A percentile compares a stretch with the other conserved stretches of the same genome.
phyloP scores from a whole-genome alignment of 2,888 invertebrate genomes.

The Kryphioiulus occultus region DNA sequence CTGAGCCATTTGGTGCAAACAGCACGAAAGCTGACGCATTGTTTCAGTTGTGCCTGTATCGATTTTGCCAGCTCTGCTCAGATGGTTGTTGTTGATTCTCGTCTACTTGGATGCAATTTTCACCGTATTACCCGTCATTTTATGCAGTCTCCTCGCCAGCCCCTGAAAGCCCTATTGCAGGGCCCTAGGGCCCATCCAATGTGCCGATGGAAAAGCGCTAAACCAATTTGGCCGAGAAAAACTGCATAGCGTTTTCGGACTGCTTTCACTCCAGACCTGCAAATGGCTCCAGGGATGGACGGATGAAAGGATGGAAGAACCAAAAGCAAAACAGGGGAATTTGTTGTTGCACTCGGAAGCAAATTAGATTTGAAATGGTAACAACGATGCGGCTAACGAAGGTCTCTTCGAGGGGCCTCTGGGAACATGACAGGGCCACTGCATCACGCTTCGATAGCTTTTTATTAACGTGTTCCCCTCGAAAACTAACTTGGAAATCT shows the following conservation, averaged over 20 bases:
- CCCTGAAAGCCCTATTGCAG: not conserved
- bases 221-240: not conserved
- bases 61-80: not conserved
- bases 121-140: conserved; percentile 20
- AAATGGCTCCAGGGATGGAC: not conserved
- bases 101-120: not conserved
- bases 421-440: not conserved
- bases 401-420: not conserved
- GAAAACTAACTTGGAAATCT: not conserved
- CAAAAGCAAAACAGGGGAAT: not conserved
- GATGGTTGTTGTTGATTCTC: not conserved
- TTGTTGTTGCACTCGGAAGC: conserved; percentile 12
- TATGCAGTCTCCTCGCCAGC: not conserved
- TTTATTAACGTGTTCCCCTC: not conserved
- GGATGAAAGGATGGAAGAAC: not conserved
- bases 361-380: conserved; percentile 19
- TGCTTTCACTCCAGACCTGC: not conserved
- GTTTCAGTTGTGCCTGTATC: not conserved
- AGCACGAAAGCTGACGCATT: not conserved
- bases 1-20: not conserved
- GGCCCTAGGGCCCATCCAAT: not conserved
- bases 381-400: conserved; percentile 18
- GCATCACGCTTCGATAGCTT: not conserved
- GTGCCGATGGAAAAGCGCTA: conserved; percentile 11
- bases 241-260: not conserved